phyloP scores from a whole-genome alignment of 2,888 invertebrate species.

The Geophilus truncorum region DNA sequence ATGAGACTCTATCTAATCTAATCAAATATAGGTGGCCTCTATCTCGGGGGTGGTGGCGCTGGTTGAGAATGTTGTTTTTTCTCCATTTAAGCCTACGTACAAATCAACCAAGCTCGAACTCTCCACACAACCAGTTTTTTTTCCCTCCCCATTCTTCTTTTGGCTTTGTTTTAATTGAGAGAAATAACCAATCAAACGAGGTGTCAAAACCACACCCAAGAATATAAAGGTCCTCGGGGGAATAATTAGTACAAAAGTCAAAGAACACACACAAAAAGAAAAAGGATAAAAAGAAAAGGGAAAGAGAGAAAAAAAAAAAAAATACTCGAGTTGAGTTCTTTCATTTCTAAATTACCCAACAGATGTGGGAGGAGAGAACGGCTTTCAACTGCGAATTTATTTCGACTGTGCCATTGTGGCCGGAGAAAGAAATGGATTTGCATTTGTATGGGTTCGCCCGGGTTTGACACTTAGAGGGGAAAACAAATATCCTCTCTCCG shows the following conservation, averaged over 20 bases:
- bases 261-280: no score
- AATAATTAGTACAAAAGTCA: background rate
- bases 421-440: background rate
- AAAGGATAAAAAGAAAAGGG: background rate
- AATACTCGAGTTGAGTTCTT: background rate
- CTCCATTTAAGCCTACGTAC: background rate
- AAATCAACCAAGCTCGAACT: background rate
- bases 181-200: background rate
- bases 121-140: background rate
- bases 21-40: slow-evolving; percentile 27
- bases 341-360: background rate
- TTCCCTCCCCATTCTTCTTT: no score
- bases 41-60: background rate
- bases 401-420: background rate
- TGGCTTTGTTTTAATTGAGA: background rate
- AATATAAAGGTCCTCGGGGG: background rate
- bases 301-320: background rate
- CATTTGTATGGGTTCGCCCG: background rate
- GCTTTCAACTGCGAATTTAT: background rate
- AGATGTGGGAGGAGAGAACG: background rate
- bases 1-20: slow-evolving; percentile 2
- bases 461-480: background rate
- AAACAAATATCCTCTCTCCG: background rate
- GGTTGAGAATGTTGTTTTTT: background rate
- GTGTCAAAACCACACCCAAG: slow-evolving; percentile 24